Conservation (phyloP, 1,140 invertebrate genomes). For the Pteromalus puparum region DNA sequence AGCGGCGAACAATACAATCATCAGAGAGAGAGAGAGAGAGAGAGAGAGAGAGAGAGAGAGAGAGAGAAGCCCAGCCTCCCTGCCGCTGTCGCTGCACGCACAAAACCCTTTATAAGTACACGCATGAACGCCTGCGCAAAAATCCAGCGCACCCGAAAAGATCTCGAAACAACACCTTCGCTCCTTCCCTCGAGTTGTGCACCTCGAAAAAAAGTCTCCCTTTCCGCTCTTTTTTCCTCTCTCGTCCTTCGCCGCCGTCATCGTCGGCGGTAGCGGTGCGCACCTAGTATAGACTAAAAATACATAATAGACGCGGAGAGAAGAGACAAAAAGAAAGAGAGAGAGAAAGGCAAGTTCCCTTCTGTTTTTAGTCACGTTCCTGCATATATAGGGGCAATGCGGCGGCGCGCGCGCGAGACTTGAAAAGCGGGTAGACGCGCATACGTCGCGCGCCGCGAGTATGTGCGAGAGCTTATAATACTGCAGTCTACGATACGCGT, state of each 20-base stretch:
- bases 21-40: neutral
- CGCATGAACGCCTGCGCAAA: slow-evolving; percentile 17
- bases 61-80: neutral
- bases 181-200: neutral
- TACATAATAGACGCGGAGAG: slow-evolving; percentile 47
- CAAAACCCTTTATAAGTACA: slow-evolving; percentile 6
- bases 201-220: slow-evolving; percentile 14
- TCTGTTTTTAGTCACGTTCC: slow-evolving; percentile 51
- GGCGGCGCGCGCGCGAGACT: slow-evolving; percentile 1
- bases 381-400: slow-evolving; percentile 13
- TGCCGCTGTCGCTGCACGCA: neutral
- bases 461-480: neutral
- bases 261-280: too few species aligned
- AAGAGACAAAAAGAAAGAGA: neutral
- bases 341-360: slow-evolving; percentile 26
- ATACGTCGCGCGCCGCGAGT: neutral
- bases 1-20: neutral
- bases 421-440: slow-evolving; percentile 35
- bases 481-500: neutral
- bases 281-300: slow-evolving; percentile 42
- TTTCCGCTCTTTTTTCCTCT: slow-evolving; percentile 2
- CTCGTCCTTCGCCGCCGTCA: neutral
- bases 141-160: slow-evolving; percentile 13
- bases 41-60: slow-evolving; percentile 13
- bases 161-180: slow-evolving; percentile 47